Evolutionary conservation across 2,888 invertebrate species (phyloP), one percentile per base, ranked within the genome.

Genomic region (Eilema caniola): DNA sequence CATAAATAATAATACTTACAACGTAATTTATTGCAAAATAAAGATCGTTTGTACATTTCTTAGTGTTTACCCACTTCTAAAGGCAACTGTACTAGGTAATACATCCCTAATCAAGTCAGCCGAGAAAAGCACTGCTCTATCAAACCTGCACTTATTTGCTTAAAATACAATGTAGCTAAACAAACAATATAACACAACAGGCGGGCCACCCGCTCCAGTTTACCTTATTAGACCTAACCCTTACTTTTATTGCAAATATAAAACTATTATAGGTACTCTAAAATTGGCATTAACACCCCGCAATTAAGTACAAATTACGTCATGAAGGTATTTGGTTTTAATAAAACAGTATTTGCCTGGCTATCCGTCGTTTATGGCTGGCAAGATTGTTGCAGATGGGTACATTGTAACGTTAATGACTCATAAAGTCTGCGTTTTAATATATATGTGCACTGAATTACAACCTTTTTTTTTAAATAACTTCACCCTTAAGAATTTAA

Each of bases 301-400:
- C 78, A 80, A 83, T 85, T 82, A 80, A 67, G 59, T 75, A 74
- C 71, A 71, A 77, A 79, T 76, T 77, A 82, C 71, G 62, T 72
- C 68, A 74, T 75, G 70, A 73, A 72, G 41, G 68, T 77, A 80
- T 80, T 75, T 78, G 73, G 76, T 82, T n/a, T 78, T 82, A 80
- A 82, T 80, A 84, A 82, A 75, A 71, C 76, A 80, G 74, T 82
- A 81, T 81, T 84, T 78, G 73, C 67, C 67, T 73, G 64, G 71
- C 33, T 23, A 33, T 79, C 69, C 62, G 63, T 14, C 28, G 31
- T 80, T 80, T 80, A 80, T 74, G 61, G 70, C 66, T 28, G 11
- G 69, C 65, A 65, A 75, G 75, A 73, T 56, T 73, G 80, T 82
- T 70, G 57, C n/a, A 12, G 7, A n/a, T 28, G 53, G n/a, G 20